A percentile compares a stretch with the other conserved stretches of the same genome.
Conservation (phyloP, 2,888 invertebrate genomes). For the Sepiola atlantica region DNA sequence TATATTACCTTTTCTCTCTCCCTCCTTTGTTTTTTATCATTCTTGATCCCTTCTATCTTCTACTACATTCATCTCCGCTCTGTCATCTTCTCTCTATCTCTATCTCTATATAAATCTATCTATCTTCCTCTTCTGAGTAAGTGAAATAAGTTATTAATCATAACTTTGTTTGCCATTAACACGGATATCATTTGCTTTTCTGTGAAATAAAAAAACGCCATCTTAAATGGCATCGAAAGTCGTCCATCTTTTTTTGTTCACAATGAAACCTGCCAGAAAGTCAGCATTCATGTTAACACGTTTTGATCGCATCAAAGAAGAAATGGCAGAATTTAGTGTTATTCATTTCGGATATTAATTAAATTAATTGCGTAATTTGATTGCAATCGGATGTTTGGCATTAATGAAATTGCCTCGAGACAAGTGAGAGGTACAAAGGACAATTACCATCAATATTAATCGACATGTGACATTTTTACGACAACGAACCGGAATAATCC, state of each 20-base stretch:
- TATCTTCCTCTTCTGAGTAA: no score
- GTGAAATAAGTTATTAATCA: background rate
- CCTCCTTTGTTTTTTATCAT: no score
- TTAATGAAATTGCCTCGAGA: background rate
- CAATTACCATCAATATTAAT: background rate
- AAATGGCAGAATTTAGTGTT: background rate
- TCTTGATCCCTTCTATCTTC: no score
- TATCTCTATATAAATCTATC: no score
- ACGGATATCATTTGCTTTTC: background rate
- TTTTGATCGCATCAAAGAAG: background rate
- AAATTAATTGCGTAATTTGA: background rate
- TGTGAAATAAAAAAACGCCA: background rate
- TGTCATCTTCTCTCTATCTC: no score
- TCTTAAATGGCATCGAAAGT: background rate
- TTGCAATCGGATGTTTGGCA: background rate
- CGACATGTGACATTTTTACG: background rate
- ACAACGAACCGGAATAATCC: background rate
- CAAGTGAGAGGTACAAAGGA: background rate
- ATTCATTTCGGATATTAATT: background rate
- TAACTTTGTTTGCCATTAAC: background rate
- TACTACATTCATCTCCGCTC: no score
- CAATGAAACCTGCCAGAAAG: background rate
- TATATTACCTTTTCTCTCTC: no score
- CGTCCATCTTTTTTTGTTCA: background rate
- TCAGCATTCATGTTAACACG: background rate